Base-by-base conservation (phyloP, 2,113 vertebrate genomes). In the Heterotis niloticus region DNA sequence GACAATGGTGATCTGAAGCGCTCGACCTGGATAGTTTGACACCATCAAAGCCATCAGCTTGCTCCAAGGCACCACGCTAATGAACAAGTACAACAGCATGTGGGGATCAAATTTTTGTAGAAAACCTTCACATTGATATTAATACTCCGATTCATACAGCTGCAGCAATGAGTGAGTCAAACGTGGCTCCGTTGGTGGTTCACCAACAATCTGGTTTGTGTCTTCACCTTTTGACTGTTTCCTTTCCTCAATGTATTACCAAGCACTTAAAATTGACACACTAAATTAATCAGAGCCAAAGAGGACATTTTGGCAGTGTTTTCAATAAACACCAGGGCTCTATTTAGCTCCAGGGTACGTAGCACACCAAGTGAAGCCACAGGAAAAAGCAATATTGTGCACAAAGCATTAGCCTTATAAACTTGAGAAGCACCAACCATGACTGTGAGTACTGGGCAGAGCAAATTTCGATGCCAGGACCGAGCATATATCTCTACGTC, bases 261-360 rank as follows among this genome's bases (percentile, higher is more conserved):
- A 0, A 4, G 29, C 23, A 10, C n/a, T 66, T 24, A 56, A 7
- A 14, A 44, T 17, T 18, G 64, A 60, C 52, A 60, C 10, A 18
- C 24, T 60, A 13, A 59, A 11, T 44, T 69, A 20, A 70, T 23
- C 26, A 60, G 5, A 44, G 18, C 56, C 56, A 1, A 26, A 5
- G 23, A 20, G 24, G 20, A 9, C 57, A 64, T 29, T 44, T 75
- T 17, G 34, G 17, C 10, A 18, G 74, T 16, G 26, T 64, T 10
- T 44, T 44, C 28, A 64, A 75, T 34, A 64, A 64, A 75, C 17
- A 75, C 54, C 18, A 75, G 74, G 79, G 20, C 68, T 23, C 11
- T 34, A n/a, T 24, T 13, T 34, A 28, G 67, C 67, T 69, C 67
- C 12, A 69, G 24, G 67, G 5, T 11, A 69, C 4, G 59, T 23